Evolutionary conservation across 2,797 vertebrate genomes (phyloP).

Genomic region (Sorex maritimensis): DNA sequence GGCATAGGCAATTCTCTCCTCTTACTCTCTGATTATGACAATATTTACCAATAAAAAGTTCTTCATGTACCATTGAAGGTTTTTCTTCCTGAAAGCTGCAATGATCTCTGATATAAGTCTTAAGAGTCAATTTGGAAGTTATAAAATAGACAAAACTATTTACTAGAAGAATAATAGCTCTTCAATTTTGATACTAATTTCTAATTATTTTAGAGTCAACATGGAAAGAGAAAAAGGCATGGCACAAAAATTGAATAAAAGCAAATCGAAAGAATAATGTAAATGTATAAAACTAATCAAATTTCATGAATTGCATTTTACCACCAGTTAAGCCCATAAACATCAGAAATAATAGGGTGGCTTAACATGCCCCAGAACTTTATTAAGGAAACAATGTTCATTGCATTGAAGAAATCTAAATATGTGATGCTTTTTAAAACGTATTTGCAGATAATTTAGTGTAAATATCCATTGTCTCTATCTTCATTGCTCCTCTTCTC

Average conservation of each 20-base stretch:
- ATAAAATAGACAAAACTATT: conserved; percentile 25
- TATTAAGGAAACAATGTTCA: not conserved
- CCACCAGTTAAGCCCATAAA: not conserved
- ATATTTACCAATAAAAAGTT: not conserved
- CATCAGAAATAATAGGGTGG: not conserved
- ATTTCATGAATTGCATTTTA: conserved; percentile 24
- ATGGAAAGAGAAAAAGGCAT: not conserved
- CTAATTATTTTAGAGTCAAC: not conserved
- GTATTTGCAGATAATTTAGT: not conserved
- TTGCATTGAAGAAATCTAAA: not conserved
- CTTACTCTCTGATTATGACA: not conserved
- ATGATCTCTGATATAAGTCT: conserved; percentile 5
- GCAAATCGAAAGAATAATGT: not conserved
- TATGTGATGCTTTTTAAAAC: not conserved
- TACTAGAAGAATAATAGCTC: not conserved
- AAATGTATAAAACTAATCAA: conserved; percentile 7
- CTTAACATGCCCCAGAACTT: not conserved
- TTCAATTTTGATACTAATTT: conserved; percentile 27
- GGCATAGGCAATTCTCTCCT: not conserved
- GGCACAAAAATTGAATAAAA: conserved; percentile 34
- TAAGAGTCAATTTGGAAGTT: not conserved
- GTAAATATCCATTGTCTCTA: not conserved
- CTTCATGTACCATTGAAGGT: not conserved
- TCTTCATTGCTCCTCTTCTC: not conserved
- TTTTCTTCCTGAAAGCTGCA: not conserved